phyloP scores from a whole-genome alignment of 2,113 vertebrate genomes.

The Sigmodon hispidus region DNA sequence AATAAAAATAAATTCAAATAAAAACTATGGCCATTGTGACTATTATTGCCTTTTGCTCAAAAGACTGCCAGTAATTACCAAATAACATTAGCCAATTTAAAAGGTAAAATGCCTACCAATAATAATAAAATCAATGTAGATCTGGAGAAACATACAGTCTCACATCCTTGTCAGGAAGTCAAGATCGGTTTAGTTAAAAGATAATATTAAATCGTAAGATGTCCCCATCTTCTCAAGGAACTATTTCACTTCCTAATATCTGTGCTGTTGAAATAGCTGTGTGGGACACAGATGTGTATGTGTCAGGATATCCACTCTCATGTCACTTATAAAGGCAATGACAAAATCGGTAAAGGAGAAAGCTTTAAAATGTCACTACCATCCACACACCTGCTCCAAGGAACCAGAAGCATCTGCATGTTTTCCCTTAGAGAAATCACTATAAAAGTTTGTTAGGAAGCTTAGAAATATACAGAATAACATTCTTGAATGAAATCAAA shows the following conservation, averaged over 20 bases:
- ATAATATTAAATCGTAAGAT: background rate
- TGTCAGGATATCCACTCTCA: background rate
- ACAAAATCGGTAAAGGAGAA: background rate
- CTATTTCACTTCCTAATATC: background rate
- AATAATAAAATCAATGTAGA: no score
- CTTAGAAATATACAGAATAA: background rate
- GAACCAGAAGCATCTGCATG: accelerated
- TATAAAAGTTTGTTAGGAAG: background rate
- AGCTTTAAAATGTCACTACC: background rate
- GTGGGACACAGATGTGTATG: background rate
- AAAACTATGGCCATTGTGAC: background rate
- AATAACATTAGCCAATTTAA: background rate
- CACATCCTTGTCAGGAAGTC: background rate
- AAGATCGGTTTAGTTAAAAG: background rate
- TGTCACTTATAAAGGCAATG: background rate
- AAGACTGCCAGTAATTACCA: background rate
- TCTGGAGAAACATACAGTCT: background rate
- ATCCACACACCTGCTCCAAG: background rate
- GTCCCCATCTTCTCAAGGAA: background rate
- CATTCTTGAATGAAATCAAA: background rate
- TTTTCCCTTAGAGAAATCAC: background rate
- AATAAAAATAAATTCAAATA: background rate
- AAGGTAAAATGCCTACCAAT: background rate
- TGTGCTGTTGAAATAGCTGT: background rate
- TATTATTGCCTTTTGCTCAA: background rate